Evolutionary conservation across 1,140 invertebrate species (phyloP), one percentile per base, ranked within the genome.

Genomic region (Aphaenogaster rudis): DNA sequence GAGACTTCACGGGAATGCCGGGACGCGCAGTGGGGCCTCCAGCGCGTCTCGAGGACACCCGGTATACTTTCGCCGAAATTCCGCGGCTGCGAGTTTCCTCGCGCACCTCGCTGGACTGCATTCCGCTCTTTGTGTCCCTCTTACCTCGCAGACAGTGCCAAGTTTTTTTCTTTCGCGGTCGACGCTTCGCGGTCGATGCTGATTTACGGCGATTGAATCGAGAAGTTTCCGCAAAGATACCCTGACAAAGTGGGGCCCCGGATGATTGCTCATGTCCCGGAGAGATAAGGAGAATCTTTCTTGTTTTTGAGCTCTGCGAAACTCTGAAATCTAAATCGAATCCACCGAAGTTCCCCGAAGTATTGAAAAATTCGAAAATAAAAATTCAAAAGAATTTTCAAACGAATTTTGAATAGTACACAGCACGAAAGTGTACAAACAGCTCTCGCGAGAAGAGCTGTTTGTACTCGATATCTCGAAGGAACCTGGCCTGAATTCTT

Each of bases 1-100:
- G n/a, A 28, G 0, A 13, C n/a, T 63, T 28, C 42, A 33, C 11
- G 28, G 13, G 28, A 63, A 28, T 8, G 21, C 21, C 57, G 21
- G 21, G 3, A 28, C 28, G 21, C 57, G 21, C 8, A 28, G 11
- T 67, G 33, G 33, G 2, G 5, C 21, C 39, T 33, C 4, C 39
- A 17, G n/a, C 9, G 39, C 5, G 45, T 50, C 28, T 77, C 89
- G 88, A 92, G 91, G 91, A 91, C 93, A 90, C 92, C 93, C 90
- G 88, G 91, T 93, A 93, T 90, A 87, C 87, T 86, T 90, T 92
- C 88, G 87, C 92, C 93, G 87, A 93, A 93, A 93, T 92, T 90
- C 90, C 89, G 80, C 71, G 90, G 69, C 86, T 90, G 88, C 86
- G 85, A 90, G 86, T 93, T 91, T 87, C 87, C 80, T 91, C 74